phyloP scores from a whole-genome alignment of 2,797 vertebrate genomes.

The Hypotaenidia philippensis region DNA sequence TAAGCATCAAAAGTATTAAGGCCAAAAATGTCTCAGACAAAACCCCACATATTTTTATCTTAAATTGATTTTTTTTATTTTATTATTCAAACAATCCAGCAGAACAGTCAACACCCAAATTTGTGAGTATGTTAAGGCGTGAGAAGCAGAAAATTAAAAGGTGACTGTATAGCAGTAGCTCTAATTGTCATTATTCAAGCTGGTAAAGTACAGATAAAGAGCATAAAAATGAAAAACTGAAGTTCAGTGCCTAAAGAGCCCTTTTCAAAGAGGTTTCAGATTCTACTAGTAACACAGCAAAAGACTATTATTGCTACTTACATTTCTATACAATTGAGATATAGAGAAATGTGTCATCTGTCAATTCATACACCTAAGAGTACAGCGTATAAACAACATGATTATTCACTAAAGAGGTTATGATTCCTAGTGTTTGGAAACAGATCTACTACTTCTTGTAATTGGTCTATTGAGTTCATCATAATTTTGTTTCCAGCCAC shows the following conservation, averaged over 20 bases:
- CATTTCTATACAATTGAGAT: background rate
- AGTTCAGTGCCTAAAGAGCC: background rate
- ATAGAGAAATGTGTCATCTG: background rate
- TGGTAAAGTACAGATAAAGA: conserved; percentile 17
- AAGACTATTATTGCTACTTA: background rate
- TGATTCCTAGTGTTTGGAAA: background rate
- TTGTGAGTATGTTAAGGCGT: background rate
- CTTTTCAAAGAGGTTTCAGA: background rate
- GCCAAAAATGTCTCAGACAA: background rate
- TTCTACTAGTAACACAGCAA: background rate
- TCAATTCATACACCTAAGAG: background rate
- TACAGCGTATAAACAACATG: background rate
- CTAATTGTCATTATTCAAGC: conserved; percentile 3
- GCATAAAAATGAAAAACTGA: background rate
- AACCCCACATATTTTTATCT: background rate
- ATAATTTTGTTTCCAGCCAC: background rate
- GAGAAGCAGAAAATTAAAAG: conserved; percentile 46
- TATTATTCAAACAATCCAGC: background rate
- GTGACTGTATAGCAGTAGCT: background rate
- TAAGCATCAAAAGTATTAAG: background rate
- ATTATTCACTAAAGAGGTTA: background rate
- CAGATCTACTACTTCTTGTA: background rate
- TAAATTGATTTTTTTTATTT: background rate
- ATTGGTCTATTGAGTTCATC: background rate
- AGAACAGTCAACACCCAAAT: background rate